A percentile compares a stretch with the other conserved stretches of the same genome.
Conservation (phyloP, 2,113 vertebrate genomes). For the Echinops telfairi region DNA sequence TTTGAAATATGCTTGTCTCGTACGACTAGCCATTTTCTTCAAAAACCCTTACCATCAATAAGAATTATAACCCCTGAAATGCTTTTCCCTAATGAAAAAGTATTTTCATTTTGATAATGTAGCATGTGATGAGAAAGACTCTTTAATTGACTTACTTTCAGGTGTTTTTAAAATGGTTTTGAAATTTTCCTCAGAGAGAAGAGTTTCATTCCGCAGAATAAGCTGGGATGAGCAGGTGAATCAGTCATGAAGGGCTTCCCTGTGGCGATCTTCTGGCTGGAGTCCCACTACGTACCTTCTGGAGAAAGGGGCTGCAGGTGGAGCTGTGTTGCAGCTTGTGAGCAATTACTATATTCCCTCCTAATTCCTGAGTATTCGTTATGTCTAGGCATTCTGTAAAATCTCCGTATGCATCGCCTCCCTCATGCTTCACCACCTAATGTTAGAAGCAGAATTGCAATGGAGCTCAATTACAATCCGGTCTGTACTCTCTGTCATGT, state of each 20-base stretch:
- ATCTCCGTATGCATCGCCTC: background rate
- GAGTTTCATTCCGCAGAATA: conserved; percentile 36
- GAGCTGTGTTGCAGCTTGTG: background rate
- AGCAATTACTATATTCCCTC: background rate
- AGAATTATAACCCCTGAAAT: conserved; percentile 77
- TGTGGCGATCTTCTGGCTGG: background rate
- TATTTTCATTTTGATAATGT: conserved; percentile 82
- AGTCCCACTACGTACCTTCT: background rate
- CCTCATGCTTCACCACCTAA: background rate
- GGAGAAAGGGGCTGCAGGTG: background rate
- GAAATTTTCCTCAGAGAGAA: conserved; percentile 37
- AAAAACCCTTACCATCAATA: conserved; percentile 71
- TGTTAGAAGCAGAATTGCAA: background rate
- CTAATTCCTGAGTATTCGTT: background rate
- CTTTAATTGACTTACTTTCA: conserved; percentile 71
- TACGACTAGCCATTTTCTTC: conserved; percentile 73
- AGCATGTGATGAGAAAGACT: conserved; percentile 60
- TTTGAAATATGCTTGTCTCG: conserved; percentile 82
- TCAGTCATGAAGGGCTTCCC: background rate
- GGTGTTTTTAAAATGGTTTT: conserved; percentile 59
- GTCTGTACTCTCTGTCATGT: background rate
- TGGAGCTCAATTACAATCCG: background rate
- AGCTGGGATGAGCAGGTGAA: background rate
- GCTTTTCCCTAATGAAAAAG: conserved; percentile 84
- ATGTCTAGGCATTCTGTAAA: background rate